phyloP scores from a whole-genome alignment of 2,888 invertebrate species.

The Drosophila emarginata region DNA sequence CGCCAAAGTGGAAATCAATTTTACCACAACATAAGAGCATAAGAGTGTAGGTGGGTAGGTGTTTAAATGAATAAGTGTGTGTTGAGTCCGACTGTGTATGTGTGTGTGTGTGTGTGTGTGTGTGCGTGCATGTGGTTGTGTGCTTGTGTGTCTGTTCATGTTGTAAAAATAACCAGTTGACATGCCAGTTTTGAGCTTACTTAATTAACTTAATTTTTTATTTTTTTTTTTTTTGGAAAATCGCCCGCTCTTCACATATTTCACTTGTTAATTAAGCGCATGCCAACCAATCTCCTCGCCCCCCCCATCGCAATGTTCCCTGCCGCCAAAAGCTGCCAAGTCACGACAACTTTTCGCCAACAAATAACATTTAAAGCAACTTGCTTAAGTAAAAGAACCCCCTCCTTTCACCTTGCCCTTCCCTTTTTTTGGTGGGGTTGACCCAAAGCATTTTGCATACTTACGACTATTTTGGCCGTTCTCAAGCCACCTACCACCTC shows the following conservation, averaged over 20 bases:
- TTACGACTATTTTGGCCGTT: conserved; percentile 11
- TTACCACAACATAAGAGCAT: not conserved
- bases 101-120: conserved; percentile 13
- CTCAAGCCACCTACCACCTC: too few species aligned
- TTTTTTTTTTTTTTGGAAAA: conserved; percentile 49
- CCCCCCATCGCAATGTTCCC: conserved; percentile 7
- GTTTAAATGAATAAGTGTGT: not conserved
- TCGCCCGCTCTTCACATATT: conserved; percentile 42
- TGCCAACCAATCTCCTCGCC: conserved; percentile 43
- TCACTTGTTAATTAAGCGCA: conserved; percentile 68
- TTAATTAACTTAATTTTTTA: conserved; percentile 69
- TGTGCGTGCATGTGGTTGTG: conserved; percentile 2
- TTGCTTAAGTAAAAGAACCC: not conserved
- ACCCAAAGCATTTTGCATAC: conserved; percentile 16
- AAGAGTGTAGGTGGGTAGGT: too few species aligned
- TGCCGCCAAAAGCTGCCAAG: conserved; percentile 56
- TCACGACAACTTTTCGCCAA: conserved; percentile 64
- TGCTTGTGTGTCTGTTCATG: conserved; percentile 20
- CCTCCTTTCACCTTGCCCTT: not conserved
- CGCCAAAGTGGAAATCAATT: conserved; percentile 46
- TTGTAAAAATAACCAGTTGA: conserved; percentile 49
- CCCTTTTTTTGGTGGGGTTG: not conserved
- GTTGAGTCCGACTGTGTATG: not conserved
- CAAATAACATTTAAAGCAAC: conserved; percentile 64
- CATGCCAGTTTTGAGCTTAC: conserved; percentile 57